Evolutionary conservation across 2,888 invertebrate genomes (phyloP), one percentile per base, ranked within the genome.

Genomic region (Caenorhabditis afra): DNA sequence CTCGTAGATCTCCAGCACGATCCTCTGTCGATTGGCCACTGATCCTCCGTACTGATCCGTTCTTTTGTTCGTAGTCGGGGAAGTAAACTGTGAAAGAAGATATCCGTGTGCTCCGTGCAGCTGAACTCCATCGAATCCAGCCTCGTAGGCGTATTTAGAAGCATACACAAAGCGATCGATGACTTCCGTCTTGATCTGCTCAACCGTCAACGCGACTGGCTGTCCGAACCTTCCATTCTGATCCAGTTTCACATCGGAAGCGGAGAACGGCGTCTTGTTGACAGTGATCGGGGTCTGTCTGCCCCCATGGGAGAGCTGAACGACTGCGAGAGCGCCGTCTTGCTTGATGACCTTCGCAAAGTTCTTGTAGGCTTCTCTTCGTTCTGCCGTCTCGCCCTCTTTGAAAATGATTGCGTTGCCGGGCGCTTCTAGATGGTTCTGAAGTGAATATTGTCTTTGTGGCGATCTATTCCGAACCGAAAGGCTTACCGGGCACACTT

Each of bases 101-200:
- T 82, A 86, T 18, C 85, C 85, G 55, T 86, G 84, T n/a, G 86
- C 85, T 3, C 77, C 79, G 58, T 86, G 86, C 16, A 86, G 67
- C 62, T 86, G 64, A 5, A 85, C 80, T 20, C 86, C 86, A 52
- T 86, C 86, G 53, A 86, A 86, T 39, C 85, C 86, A 49, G 65
- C 61, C 44, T 83, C 81, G n/a, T 73, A 70, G 10, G 73, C 62
- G 22, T 66, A 68, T 37, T 82, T 79, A 16, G 84, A 79, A 8
- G 84, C 84, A 39, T 74, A 82, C 1, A 77, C 79, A 22, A 82
- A 84, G 37, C 84, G 47, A 62, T 81, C 81, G 50, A 84, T 67
- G 12, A 84, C 82, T 57, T 87, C 83, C 5, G 84, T 86, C 50
- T 81, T 55, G 53, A 87, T 83, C 65, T 87, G 85, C 47, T 85